Evolutionary conservation across 2,888 invertebrate genomes (phyloP), one percentile per base, ranked within the genome.

Genomic region (Rhingia rostrata): DNA sequence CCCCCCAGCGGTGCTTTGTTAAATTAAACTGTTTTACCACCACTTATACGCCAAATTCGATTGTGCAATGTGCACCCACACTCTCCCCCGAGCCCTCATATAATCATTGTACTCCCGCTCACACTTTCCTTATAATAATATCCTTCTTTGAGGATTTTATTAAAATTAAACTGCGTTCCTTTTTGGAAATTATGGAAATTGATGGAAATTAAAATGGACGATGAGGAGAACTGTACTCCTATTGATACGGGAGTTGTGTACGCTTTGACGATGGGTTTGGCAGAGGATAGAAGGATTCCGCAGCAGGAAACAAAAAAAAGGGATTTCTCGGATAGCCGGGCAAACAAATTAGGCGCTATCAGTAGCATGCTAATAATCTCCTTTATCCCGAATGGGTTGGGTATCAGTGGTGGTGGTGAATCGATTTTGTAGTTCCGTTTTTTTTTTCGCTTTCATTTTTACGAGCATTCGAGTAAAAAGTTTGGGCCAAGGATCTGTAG

Each of bases 101-200:
- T 64, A 63, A 63, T 63, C 63, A 56, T 61, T 53, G 22, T 7
- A 10, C 37, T 37, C 60, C 30, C 35, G 14, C 35, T 9, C 41
- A 4, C 63, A 73, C 35, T 43, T 63, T 53, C 72, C 53, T 63
- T 61, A 49, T 49, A 73, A 53, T 61, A 43, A 53, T 53, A 54
- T 63, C 54, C 63, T 74, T 74, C 63, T 74, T 64, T 49, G 72
- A 54, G 12, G 45, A 64, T 74, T 66, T 74, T 75, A 66, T 66
- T 75, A 66, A 75, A 66, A 75, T 66, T 74, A 58, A 73, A 66
- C 64, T 58, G 56, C 14, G 72, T 58, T 58, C 33, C 47, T 75
- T 75, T 75, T 49, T 53, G 41, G 49, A 75, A 75, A 56, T 75
- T 75, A 75, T 75, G 74, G 74, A 75, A 75, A 75, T 75, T 58